Evolutionary conservation across 1,140 invertebrate species (phyloP).

Genomic region (Drosophila micromelanica): DNA sequence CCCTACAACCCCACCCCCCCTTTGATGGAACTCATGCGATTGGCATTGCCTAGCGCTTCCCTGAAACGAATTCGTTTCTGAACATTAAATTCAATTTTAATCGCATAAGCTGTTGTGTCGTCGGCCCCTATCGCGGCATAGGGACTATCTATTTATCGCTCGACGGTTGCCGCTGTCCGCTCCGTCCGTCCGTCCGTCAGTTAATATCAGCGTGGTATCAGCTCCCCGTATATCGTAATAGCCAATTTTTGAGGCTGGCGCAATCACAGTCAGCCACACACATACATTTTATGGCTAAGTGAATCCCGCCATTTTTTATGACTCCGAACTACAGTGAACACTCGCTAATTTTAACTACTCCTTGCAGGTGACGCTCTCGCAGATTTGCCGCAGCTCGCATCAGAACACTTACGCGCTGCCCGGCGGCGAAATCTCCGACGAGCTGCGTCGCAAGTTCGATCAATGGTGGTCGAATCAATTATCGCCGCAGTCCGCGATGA

Average conservation of each 20-base stretch:
- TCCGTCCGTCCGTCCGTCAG: conserved; percentile 42
- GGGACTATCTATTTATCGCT: conserved; percentile 68
- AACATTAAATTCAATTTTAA: conserved; percentile 77
- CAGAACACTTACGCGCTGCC: conserved; percentile 85
- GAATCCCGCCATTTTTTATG: conserved; percentile 72
- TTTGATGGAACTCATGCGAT: neutral
- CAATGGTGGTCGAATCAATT: conserved; percentile 89
- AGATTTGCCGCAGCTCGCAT: conserved; percentile 89
- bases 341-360: too few species aligned
- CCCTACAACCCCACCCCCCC: neutral
- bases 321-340: too few species aligned
- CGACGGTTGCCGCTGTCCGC: neutral
- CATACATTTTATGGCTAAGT: conserved; percentile 77
- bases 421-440: conserved; percentile 90
- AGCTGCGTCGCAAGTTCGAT: conserved; percentile 91
- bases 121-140: conserved; percentile 48
- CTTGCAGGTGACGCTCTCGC: conserved; percentile 89
- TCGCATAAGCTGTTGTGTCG: conserved; percentile 78
- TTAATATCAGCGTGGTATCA: conserved; percentile 53
- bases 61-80: conserved; percentile 40
- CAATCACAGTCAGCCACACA: conserved; percentile 35
- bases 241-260: conserved; percentile 52
- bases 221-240: conserved; percentile 58
- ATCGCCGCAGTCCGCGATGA: conserved; percentile 85
- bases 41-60: conserved; percentile 21